phyloP scores from a whole-genome alignment of 1,140 invertebrate genomes.

The Aphelinus atriplicis region DNA sequence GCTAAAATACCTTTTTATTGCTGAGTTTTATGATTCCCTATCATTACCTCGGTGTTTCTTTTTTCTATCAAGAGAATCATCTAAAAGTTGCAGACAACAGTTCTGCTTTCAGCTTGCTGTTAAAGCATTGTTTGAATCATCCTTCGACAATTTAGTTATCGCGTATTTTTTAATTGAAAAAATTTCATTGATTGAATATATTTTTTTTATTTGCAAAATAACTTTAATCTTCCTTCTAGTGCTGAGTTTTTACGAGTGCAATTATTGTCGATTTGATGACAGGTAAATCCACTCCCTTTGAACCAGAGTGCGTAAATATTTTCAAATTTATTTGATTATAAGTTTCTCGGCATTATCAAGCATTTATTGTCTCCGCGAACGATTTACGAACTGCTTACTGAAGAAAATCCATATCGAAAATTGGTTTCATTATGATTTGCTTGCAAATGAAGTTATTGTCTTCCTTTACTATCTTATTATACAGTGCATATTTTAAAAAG shows the following conservation, averaged over 20 bases:
- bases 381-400: neutral
- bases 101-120: constrained; percentile 34
- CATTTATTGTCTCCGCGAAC: constrained; percentile 23
- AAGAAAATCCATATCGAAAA: no score
- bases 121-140: neutral
- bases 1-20: constrained; percentile 22
- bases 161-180: no score
- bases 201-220: constrained; percentile 17
- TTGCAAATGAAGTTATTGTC: constrained; percentile 23
- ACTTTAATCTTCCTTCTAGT: constrained; percentile 31
- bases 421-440: no score
- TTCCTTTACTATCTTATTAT: constrained; percentile 9
- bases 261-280: constrained; percentile 46
- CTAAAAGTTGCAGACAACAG: constrained; percentile 61
- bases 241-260: constrained; percentile 43
- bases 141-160: neutral
- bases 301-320: neutral
- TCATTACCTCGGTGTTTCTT: constrained; percentile 2
- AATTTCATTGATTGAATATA: no score
- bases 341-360: neutral
- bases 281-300: constrained; percentile 32
- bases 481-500: constrained; percentile 37
- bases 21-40: constrained; percentile 24
- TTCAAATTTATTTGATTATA: neutral
- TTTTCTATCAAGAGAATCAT: constrained; percentile 41